Percentiles rank a stretch among this genome's conserved stretches.
Conservation (phyloP, 2,888 invertebrate species). For the Eupithecia vulgata region DNA sequence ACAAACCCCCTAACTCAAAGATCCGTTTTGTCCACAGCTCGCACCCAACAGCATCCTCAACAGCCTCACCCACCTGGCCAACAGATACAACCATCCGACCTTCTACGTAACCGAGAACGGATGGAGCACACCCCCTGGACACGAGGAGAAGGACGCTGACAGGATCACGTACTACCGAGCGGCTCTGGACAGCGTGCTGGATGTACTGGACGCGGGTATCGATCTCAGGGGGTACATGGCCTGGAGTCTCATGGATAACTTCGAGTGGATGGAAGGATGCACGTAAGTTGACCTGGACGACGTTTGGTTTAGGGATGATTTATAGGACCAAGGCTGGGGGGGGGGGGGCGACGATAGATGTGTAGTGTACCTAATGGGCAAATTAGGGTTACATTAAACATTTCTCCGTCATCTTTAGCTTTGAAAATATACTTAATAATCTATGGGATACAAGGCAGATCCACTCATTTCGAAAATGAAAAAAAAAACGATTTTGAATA, state of each 20-base stretch:
- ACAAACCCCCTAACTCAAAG: too few species aligned
- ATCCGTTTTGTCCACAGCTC: conserved; percentile 55
- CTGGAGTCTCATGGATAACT: conserved; percentile 87
- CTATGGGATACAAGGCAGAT: too few species aligned
- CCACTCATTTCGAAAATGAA: too few species aligned
- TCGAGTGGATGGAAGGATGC: conserved; percentile 86
- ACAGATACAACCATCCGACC: conserved; percentile 77
- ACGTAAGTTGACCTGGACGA: too few species aligned
- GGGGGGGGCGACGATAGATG: too few species aligned
- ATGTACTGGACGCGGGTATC: conserved; percentile 75
- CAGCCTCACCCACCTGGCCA: conserved; percentile 76
- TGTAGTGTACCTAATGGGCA: too few species aligned
- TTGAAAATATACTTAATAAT: too few species aligned
- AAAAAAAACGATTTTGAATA: too few species aligned
- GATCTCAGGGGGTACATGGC: conserved; percentile 82
- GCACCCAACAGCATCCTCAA: conserved; percentile 85
- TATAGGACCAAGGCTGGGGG: too few species aligned
- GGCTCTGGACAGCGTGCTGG: conserved; percentile 71
- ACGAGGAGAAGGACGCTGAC: conserved; percentile 70
- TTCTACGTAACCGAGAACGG: conserved; percentile 87
- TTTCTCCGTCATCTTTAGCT: too few species aligned
- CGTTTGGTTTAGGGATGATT: too few species aligned
- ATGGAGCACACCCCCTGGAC: conserved; percentile 65
- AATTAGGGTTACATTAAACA: too few species aligned
- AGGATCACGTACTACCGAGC: conserved; percentile 73